Percentiles rank a stretch among this genome's conserved stretches.
phyloP scores from a whole-genome alignment of 2,113 vertebrate species.

The Triplophysa siluroides region DNA sequence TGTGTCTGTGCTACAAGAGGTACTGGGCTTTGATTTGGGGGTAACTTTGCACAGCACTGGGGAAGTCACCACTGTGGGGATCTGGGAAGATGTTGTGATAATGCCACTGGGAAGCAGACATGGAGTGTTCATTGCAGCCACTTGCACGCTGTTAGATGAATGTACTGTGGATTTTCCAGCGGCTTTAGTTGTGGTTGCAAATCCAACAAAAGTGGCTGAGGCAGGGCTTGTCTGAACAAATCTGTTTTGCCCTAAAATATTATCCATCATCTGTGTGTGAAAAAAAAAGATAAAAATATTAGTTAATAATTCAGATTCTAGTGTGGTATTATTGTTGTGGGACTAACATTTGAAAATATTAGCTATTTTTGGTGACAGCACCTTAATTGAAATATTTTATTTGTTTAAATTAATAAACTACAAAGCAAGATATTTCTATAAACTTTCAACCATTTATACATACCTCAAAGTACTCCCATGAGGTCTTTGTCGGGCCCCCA shows the following conservation, averaged over 20 bases:
- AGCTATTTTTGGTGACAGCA: too few species aligned
- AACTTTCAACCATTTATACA: neutral
- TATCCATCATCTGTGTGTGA: constrained; percentile 73
- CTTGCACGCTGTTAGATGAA: constrained; percentile 37
- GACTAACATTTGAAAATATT: too few species aligned
- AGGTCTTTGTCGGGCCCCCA: constrained; percentile 72
- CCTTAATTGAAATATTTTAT: too few species aligned
- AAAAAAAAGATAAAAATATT: constrained; percentile 2
- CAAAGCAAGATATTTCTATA: too few species aligned
- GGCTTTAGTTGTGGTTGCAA: constrained; percentile 62
- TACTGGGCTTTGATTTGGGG: constrained; percentile 43
- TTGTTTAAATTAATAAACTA: too few species aligned
- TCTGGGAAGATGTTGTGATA: constrained; percentile 56
- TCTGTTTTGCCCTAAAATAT: constrained; percentile 70
- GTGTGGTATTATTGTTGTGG: too few species aligned
- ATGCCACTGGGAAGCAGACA: constrained; percentile 56
- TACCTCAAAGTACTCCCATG: constrained; percentile 79
- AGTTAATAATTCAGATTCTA: too few species aligned
- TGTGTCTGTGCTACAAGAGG: constrained; percentile 40
- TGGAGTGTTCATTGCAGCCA: constrained; percentile 50
- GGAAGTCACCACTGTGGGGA: constrained; percentile 46
- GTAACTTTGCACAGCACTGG: constrained; percentile 45
- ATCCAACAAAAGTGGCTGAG: constrained; percentile 54
- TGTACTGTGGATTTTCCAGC: constrained; percentile 48
- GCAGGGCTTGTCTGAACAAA: constrained; percentile 57